Conservation (phyloP, 2,888 invertebrate species). For the Lithodes maja region DNA sequence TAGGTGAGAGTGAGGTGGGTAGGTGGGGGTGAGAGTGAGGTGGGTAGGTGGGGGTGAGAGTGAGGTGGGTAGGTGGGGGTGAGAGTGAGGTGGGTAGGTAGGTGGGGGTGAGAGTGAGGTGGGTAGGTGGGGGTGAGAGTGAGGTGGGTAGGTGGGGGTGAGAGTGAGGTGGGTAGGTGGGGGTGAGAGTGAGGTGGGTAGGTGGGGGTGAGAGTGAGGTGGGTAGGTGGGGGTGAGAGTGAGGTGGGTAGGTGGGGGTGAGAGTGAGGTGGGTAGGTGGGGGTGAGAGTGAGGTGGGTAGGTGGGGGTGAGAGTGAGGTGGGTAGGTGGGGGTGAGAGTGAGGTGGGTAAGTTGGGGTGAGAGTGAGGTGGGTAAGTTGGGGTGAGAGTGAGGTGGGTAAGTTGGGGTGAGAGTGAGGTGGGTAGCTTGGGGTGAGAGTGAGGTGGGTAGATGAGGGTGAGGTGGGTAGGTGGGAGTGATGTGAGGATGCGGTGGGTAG, state of each 20-base stretch:
- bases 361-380: not conserved
- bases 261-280: not conserved
- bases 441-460: too few species aligned
- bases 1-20: not conserved
- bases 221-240: not conserved
- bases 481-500: too few species aligned
- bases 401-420: not conserved
- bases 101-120: not conserved
- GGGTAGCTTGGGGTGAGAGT: too few species aligned
- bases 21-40: not conserved
- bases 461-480: too few species aligned
- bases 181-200: not conserved
- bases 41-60: not conserved
- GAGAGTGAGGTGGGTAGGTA: not conserved
- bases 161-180: not conserved
- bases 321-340: not conserved
- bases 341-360: not conserved
- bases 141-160: not conserved
- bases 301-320: not conserved
- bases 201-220: not conserved
- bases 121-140: not conserved
- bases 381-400: not conserved
- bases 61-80: not conserved
- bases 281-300: not conserved
- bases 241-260: not conserved